These are phyloP conservation scores for Drosophila mimica DNA, from an alignment of 2,888 invertebrate genomes.

Conservation along the genomic window DNA sequence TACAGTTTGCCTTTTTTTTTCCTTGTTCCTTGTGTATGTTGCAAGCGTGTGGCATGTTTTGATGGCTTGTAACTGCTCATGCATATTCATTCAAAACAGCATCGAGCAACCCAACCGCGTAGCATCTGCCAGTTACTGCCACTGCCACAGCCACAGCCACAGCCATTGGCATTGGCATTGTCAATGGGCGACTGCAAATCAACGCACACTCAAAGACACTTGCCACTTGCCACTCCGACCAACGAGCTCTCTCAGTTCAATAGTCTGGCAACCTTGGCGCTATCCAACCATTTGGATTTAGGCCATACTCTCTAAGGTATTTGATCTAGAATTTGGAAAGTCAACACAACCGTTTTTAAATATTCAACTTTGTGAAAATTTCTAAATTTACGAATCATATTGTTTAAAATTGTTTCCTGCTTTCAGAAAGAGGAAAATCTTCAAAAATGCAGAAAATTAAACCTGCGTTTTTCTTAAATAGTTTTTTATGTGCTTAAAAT, in stretches of 20 bases:
- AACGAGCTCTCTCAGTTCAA: conserved; percentile 3
- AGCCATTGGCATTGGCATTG: conserved; percentile 35
- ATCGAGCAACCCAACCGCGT: conserved; percentile 67
- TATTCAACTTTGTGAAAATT: background rate
- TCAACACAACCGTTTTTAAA: background rate
- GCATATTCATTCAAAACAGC: conserved; percentile 71
- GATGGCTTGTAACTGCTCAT: conserved; percentile 78
- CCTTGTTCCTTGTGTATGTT: conserved; percentile 8
- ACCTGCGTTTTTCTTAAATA: background rate
- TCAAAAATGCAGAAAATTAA: background rate
- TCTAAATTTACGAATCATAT: background rate
- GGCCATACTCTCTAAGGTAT: background rate
- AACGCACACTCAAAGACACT: conserved; percentile 37
- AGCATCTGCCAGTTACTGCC: conserved; percentile 35
- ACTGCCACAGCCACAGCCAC: conserved; percentile 8
- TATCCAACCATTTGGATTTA: conserved; percentile 13
- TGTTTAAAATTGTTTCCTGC: background rate
- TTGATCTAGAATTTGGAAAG: background rate
- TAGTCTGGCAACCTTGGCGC: conserved; percentile 22
- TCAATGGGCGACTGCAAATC: conserved; percentile 29
- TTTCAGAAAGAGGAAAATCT: background rate
- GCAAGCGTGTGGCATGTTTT: conserved; percentile 67
- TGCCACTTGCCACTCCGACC: conserved; percentile 9
- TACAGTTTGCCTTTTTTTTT: conserved; percentile 1
- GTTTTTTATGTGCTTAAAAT: background rate